Percentiles rank a stretch among this genome's conserved stretches.
Conservation (phyloP, 2,113 vertebrate genomes). For the Pristiophorus japonicus region DNA sequence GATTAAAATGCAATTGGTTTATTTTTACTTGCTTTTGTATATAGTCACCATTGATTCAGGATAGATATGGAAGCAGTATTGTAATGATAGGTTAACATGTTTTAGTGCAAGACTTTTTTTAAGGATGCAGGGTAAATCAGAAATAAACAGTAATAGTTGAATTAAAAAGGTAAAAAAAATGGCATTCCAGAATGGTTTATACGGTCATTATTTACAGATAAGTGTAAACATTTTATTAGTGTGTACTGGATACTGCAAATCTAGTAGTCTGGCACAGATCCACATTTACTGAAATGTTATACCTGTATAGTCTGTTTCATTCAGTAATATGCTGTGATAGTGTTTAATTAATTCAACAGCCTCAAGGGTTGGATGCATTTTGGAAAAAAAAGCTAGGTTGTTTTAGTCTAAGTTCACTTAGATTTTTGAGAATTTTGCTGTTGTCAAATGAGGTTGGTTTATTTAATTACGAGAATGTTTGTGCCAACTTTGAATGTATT, state of each 20-base stretch:
- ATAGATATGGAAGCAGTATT: not conserved
- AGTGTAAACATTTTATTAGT: not conserved
- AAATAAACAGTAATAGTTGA: not conserved
- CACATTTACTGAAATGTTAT: not conserved
- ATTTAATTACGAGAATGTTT: not conserved
- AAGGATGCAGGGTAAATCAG: no score
- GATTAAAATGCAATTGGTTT: not conserved
- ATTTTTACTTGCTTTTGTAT: not conserved
- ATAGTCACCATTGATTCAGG: not conserved
- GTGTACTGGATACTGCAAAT: not conserved
- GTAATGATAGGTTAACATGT: not conserved
- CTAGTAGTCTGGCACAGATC: not conserved
- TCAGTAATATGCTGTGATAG: not conserved
- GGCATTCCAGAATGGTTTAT: not conserved
- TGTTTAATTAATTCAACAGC: not conserved
- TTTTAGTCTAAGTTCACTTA: not conserved
- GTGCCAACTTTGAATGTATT: not conserved
- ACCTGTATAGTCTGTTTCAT: not conserved
- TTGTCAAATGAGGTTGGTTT: not conserved
- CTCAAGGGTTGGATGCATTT: not conserved
- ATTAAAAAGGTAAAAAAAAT: not conserved
- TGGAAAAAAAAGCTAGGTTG: not conserved
- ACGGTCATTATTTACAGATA: not conserved
- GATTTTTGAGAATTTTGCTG: not conserved
- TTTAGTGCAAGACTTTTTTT: not conserved